These are phyloP conservation scores for Leptopilina drosophilae DNA, from an alignment of 2,888 invertebrate genomes.

Conservation along the genomic window DNA sequence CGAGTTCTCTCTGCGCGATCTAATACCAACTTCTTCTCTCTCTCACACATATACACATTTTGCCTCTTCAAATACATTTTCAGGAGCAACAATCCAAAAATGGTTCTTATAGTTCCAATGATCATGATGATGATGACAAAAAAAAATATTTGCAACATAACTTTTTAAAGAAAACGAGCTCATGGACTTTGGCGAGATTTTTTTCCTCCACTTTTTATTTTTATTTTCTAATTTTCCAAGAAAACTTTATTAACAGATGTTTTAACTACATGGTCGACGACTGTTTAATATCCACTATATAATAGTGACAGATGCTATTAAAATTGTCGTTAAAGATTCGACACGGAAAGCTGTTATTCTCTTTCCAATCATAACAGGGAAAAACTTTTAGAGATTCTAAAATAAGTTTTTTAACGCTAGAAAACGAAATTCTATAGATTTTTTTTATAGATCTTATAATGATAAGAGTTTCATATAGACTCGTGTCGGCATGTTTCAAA, in stretches of 20 bases:
- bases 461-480: too few species aligned
- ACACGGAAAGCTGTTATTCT: slow-evolving; percentile 15
- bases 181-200: not conserved
- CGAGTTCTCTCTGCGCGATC: slow-evolving; percentile 18
- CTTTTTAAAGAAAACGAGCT: not conserved
- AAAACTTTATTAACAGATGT: not conserved
- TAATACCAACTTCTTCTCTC: not conserved
- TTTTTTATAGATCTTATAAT: too few species aligned
- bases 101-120: slow-evolving; percentile 2
- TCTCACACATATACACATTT: too few species aligned
- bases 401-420: too few species aligned
- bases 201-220: not conserved
- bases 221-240: not conserved
- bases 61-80: not conserved
- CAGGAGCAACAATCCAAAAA: slow-evolving; percentile 16
- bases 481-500: too few species aligned
- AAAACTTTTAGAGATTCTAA: not conserved
- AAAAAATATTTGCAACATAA: not conserved
- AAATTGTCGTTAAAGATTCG: slow-evolving; percentile 9
- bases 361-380: not conserved
- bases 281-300: too few species aligned
- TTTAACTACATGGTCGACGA: not conserved
- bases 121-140: not conserved
- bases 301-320: slow-evolving; percentile 22
- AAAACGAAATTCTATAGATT: too few species aligned